Base-by-base conservation (phyloP, 2,113 vertebrate species). In the Elephantulus edwardii region DNA sequence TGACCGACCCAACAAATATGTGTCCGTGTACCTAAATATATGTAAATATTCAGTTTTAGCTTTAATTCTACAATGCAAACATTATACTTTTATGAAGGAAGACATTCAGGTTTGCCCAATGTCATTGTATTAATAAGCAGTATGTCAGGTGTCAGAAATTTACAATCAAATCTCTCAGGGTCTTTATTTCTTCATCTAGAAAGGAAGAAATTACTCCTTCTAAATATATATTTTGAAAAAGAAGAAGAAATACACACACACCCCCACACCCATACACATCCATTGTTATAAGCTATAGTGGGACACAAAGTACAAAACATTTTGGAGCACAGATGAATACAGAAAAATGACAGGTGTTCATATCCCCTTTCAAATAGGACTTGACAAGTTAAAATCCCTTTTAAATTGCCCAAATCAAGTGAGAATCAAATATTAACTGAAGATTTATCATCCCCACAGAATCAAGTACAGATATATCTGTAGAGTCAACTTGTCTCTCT, bases 361-460 rank as follows among this genome's bases (percentile, higher is more conserved):
- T 54, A 33, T 88, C 6, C 56, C 71, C 81, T 22, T 62, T 83
- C 81, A 85, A 93, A 90, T 30, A 80, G 78, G 86, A 26, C 44
- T 89, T 92, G 85, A 89, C 81, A 91, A 81, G 24, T 64, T 86
- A 80, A 91, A 91, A 91, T 40, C 89, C 6, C 72, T 86, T 83
- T 83, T n/a, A 86, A 66, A 80, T 35, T 83, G 44, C 8, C 72
- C 50, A 74, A 75, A 79, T 76, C 56, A 76, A 35, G 30, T 77
- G 33, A 79, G 13, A 86, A 75, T 91, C 66, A 71, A 92, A 83
- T 80, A 86, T 91, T 83, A 95, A 91, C 26, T 62, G 38, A 76
- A 81, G 33, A 91, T 80, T 86, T 79, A 75, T 91, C 42, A 86
- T 46, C 35, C 22, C 83, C 40, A 35, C n/a, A 83, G 42, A 88